Percentiles rank a stretch among this genome's conserved stretches.
Evolutionary conservation across 35 echinoderm and acorn worm genomes (phyloP).

Genomic region (Lytechinus pictus): DNA sequence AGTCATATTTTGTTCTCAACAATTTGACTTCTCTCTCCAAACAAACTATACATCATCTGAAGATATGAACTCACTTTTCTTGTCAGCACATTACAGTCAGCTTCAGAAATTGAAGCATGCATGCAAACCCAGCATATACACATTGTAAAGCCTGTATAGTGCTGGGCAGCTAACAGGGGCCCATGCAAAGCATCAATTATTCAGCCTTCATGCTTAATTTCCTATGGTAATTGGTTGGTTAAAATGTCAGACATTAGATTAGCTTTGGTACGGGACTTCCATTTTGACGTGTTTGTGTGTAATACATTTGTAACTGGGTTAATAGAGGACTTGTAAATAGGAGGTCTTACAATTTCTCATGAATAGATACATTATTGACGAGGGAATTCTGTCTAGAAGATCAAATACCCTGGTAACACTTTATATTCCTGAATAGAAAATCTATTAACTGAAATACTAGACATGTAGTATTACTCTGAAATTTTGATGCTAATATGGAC

Average conservation of each 20-base stretch:
- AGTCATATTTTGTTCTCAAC: no score
- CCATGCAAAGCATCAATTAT: neutral
- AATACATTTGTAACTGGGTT: neutral
- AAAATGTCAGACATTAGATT: slow-evolving; percentile 13
- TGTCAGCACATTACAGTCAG: neutral
- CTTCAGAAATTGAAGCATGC: neutral
- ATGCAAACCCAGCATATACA: neutral
- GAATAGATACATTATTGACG: neutral
- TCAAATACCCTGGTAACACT: no score
- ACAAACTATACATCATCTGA: neutral
- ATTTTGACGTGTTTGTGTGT: neutral
- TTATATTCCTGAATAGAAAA: no score
- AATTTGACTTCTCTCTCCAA: no score
- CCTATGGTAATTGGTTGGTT: slow-evolving; percentile 4
- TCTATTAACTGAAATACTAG: no score
- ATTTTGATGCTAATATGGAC: no score
- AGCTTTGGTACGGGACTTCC: neutral
- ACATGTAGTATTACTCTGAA: no score
- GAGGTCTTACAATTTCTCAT: neutral
- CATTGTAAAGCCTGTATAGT: neutral
- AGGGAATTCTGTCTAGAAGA: neutral
- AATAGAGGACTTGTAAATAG: neutral
- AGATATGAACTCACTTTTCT: neutral
- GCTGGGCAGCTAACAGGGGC: neutral
- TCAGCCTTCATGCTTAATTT: slow-evolving; percentile 18